Base-by-base conservation (phyloP, 2,113 vertebrate species). In the Herpetotheres cachinnans region DNA sequence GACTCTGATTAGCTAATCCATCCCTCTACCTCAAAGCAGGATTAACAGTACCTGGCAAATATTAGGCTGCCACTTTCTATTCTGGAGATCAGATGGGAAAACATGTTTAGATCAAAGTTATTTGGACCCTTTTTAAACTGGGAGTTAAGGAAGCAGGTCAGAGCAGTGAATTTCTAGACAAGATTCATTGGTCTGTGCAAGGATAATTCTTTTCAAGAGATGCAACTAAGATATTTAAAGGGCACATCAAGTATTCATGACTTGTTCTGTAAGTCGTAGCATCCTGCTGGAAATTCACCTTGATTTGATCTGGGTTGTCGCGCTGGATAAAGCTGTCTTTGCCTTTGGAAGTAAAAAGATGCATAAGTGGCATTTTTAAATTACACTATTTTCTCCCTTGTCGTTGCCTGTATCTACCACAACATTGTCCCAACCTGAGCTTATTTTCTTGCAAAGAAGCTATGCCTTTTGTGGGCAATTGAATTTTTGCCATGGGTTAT, bases 151-250 rank as follows among this genome's bases (percentile, higher is more conserved):
- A 94, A 89, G 38, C 34, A 54, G 74, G n/a, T 74, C 44, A 91
- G 65, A 79, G 52, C 70, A 79, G 32, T 82, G 65, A 63, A 63
- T 86, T 86, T 89, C 52, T 71, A 27, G 89, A 86, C 47, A 94
- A 91, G 42, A 94, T 91, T 95, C 56, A 85, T 91, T 93, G 87
- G 52, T 85, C 77, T 93, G 30, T 89, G 89, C 69, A 95, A 85
- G 66, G 77, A 67, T 95, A 87, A 87, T 92, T 91, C 67, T 89
- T 97, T 93, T 95, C 63, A 89, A 76, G 70, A 87, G 86, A 69
- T 91, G 40, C 74, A 79, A 54, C 81, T 63, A 61, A 96, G 89
- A 89, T 97, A 95, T 86, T 96, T 97, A 96, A 97, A 97, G 91
- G 89, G 65, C 56, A 72, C 59, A 93, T 95, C 63, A 97, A 96